A percentile compares a stretch with the other conserved stretches of the same genome.
Evolutionary conservation across 30 jellyfish, hydroid and myxozoan genomes (phyloP).

Genomic region (Pseudorhiza aurosa): DNA sequence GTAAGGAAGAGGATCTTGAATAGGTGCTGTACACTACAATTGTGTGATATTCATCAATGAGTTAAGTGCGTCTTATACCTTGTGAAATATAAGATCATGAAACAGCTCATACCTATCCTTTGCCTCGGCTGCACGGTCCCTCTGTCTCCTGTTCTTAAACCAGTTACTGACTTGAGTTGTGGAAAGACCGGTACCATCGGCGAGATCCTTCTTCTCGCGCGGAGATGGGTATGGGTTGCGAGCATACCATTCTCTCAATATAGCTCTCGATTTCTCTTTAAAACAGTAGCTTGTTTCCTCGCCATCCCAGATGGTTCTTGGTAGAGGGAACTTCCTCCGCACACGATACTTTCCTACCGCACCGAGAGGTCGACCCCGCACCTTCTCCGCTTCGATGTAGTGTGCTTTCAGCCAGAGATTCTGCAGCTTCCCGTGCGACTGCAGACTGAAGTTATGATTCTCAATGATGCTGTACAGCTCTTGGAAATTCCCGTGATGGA

Average conservation of each 20-base stretch:
- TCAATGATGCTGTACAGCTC: slow-evolving; percentile 86
- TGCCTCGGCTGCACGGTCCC: slow-evolving; percentile 97
- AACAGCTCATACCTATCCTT: slow-evolving; percentile 70
- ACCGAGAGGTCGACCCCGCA: slow-evolving; percentile 88
- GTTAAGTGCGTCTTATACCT: too few relatives aligned
- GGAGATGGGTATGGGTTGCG: slow-evolving; percentile 95
- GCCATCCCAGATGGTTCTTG: slow-evolving; percentile 97
- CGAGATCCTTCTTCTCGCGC: slow-evolving; percentile 88
- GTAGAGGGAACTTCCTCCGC: slow-evolving; percentile 94
- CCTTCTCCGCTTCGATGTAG: slow-evolving; percentile 89
- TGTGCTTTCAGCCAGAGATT: slow-evolving; percentile 90
- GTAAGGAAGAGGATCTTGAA: too few relatives aligned
- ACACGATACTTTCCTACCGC: slow-evolving; percentile 97
- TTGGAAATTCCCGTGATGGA: slow-evolving; percentile 92
- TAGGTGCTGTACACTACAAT: too few relatives aligned
- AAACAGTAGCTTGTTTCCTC: slow-evolving; percentile 95
- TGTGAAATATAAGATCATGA: not conserved
- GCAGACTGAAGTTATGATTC: slow-evolving; percentile 63
- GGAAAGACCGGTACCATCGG: slow-evolving; percentile 91
- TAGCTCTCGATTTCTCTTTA: slow-evolving; percentile 91
- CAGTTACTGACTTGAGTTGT: slow-evolving; percentile 96
- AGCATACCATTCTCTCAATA: slow-evolving; percentile 82
- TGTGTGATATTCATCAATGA: too few relatives aligned
- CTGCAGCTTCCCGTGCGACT: slow-evolving; percentile 88
- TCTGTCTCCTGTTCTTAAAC: slow-evolving; percentile 96